Evolutionary conservation across 2,888 invertebrate genomes (phyloP).

Genomic region (Ellobium chinense): DNA sequence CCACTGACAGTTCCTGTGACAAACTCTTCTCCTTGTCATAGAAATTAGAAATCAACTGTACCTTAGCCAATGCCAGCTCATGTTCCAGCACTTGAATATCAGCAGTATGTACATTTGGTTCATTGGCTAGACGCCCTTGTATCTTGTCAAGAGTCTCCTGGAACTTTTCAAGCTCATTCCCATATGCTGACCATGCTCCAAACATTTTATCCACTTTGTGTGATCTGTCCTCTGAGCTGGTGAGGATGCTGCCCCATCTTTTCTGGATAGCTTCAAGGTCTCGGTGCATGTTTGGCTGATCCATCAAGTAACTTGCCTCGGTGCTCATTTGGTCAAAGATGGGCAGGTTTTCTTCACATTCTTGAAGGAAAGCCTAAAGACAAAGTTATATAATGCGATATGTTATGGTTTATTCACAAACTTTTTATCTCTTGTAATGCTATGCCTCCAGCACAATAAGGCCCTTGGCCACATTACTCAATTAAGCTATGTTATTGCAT

Average conservation of each 20-base stretch:
- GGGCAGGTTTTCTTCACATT: constrained; percentile 85
- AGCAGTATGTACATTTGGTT: constrained; percentile 69
- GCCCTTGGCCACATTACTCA: too few relatives aligned
- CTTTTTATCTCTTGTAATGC: too few relatives aligned
- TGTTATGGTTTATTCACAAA: too few relatives aligned
- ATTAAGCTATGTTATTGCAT: too few relatives aligned
- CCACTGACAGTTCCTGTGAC: too few relatives aligned
- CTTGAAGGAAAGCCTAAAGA: constrained; percentile 84
- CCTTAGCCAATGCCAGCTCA: constrained; percentile 74
- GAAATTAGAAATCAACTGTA: constrained; percentile 40
- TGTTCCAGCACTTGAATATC: constrained; percentile 73
- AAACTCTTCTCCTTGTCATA: too few relatives aligned
- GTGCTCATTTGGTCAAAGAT: constrained; percentile 73
- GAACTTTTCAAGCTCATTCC: constrained; percentile 67
- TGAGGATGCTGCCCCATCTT: constrained; percentile 70
- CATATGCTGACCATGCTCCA: constrained; percentile 71
- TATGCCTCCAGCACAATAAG: too few relatives aligned
- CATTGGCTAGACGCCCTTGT: constrained; percentile 63
- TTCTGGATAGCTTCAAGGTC: constrained; percentile 70
- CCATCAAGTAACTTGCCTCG: constrained; percentile 74
- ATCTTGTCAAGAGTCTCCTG: constrained; percentile 69
- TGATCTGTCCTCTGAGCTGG: constrained; percentile 67
- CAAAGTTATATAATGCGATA: neutral
- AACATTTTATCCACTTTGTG: constrained; percentile 70
- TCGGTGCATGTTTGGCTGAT: constrained; percentile 71